Evolutionary conservation across 2,113 vertebrate species (phyloP), one percentile per base, ranked within the genome.

Genomic region (Tautogolabrus adspersus): DNA sequence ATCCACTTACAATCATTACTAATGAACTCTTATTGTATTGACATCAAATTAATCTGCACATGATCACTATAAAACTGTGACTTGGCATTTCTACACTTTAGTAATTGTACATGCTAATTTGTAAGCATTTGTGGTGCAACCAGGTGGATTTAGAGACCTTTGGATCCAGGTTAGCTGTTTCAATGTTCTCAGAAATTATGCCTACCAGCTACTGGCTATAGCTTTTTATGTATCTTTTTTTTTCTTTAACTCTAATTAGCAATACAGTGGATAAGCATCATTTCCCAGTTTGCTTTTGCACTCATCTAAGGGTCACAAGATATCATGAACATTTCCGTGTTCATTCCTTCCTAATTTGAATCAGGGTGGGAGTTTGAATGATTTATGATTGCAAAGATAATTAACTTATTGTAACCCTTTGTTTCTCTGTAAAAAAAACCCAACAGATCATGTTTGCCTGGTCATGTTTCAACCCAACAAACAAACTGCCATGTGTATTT

Each of bases 401-500:
- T 42, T 66, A 42, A 66, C 46, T 10, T 52, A 10, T 21, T 56
- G 42, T 42, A 30, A 44, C 56, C 38, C 1, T 42, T 70, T 13
- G 10, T 49, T 23, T 13, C 5, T 52, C 38, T 49, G 6, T 15
- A 34, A 40, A 37, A 30, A 47, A 34, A 37, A 47, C 3, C 2
- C 10, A 40, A 16, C 30, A 47, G 2, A 13, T 22, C 21, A 16
- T 44, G 19, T 71, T 6, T 49, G 10, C 13, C 15, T n/a, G 11
- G 3, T 58, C 11, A 40, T 47, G 19, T 57, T 23, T 19, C 22
- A 12, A 21, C 52, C 15, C 10, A 64, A 26, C 2, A 57, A 79
- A 71, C 23, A 22, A n/a, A 16, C 55, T 81, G 69, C 21, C 65
- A 49, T 11, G 13, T 55, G 0, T 75, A 21, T 19, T 57, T 74